Base-by-base conservation (phyloP, 2,113 vertebrate species). In the Corythaixoides concolor region DNA sequence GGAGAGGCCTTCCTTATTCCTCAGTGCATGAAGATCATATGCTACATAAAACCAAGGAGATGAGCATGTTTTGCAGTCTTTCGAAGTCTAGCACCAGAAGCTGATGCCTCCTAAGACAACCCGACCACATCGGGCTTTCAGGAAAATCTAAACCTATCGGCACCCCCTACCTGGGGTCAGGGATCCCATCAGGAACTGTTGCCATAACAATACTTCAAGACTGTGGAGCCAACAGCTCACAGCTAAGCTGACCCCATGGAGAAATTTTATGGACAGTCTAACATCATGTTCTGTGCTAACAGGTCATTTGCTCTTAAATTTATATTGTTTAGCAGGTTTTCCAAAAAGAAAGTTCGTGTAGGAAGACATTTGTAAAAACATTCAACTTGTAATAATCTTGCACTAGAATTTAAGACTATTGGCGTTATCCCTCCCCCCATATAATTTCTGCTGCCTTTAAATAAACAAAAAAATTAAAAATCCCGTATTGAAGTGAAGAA, bases 391-490 rank as follows among this genome's bases (percentile, higher is more conserved):
- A 45, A 39, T 39, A 35, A 53, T 23, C 26, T 83, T 68, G 33
- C 39, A 37, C 9, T 35, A 69, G 26, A 56, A 39, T 76, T 72
- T 76, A n/a, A 8, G 35, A 35, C 11, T 53, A 72, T 1, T 59
- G n/a, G 24, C 5, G 28, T 9, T 23, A 18, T 9, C 5, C 2
- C 4, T 5, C 19, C 26, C 14, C 7, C 1, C 7, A 5, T 9
- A 8, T 10, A 7, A 70, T 35, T 62, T 72, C 22, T 43, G 37
- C 20, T 77, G 23, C 35, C 21, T 39, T 67, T 32, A 63, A 11
- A 37, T 18, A 67, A 53, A 58, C 41, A 41, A 41, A 9, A 41
- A 41, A 41, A 41, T 11, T 12, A 50, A 37, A 26, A 81, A 33
- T 16, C 8, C 37, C 12, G 12, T 74, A 15, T 10, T 1, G 1